Evolutionary conservation across 2,797 vertebrate genomes (phyloP), one percentile per base, ranked within the genome.

Genomic region (Danio aesculapii): DNA sequence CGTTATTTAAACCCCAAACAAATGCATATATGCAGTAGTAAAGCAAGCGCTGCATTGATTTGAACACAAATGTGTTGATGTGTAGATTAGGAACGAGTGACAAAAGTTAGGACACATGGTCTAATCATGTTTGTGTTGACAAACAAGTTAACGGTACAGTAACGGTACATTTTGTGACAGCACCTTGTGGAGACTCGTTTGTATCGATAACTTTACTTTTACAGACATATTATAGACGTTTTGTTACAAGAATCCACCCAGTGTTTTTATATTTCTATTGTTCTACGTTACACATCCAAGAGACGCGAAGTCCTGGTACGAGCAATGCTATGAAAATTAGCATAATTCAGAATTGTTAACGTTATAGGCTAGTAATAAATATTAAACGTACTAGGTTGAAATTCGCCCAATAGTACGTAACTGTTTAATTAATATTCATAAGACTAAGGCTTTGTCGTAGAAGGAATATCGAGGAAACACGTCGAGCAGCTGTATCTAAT

Each of bases 71-170:
- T 13, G 19, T 14, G 17, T 12, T 46, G 1, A 16, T 77, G 14
- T 46, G 11, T 9, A 52, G 16, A 8, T 14, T 9, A 39, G 1
- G 17, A 55, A 30, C 41, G 17, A 57, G 63, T 47, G 39, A 57
- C 10, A 5, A 53, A 8, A 4, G 6, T 0, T 41, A 43, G 6
- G 5, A 49, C 19, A 62, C 30, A 30, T 30, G 30, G 30, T 30
- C 30, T 30, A 30, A 1, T 8, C 39, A n/a, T 16, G 6, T 12
- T 3, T 16, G 21, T 39, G 52, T 47, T 77, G 43, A 58, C 43
- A 58, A 68, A 55, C 67, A 77, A 30, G 30, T 30, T 30, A 30
- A 68, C 63, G 53, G 12, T 21, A 47, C 55, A 13, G 21, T 30
- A 1, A 43, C 9, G 43, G 6, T 13, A 6, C 11, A 21, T 13